Base-by-base conservation (phyloP, 2,113 vertebrate genomes). In the Boulengeromyrus knoepffleri region DNA sequence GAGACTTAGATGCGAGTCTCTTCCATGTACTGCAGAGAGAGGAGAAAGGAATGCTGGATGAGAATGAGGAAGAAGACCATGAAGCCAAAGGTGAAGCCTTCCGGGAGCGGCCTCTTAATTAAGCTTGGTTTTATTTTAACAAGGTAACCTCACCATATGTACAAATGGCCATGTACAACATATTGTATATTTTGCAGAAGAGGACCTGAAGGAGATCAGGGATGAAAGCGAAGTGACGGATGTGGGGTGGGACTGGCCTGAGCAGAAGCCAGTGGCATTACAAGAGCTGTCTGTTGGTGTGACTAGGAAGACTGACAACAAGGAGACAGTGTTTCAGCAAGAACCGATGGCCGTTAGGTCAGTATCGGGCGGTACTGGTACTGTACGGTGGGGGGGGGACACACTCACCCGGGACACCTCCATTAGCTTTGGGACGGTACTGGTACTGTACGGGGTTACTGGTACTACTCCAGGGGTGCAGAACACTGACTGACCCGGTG, bases 281-380 rank as follows among this genome's bases (percentile, higher is more conserved):
- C 88, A 85, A 39, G 93, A 93, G 13, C 93, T 93, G 83, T 88
- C 93, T 0, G 85, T 93, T 39, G 87, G 92, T 6, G 84, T 47
- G 93, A 96, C 21, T n/a, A n/a, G 56, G 56, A 13, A 70, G 93
- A 90, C 89, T 0, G 93, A 94, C 2, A 92, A 94, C 92, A 94
- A 93, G 90, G 94, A 95, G 89, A 95, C 95, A 0, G 92, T 88
- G 0, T 92, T 89, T 91, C 90, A 93, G 1, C 94, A 95, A 27
- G 93, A 95, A 56, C 89, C 92, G 1, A 93, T 94, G 91, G 94
- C 95, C 87, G 92, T 92, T 74, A 96, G 96, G 96, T 70, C n/a
- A 70, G 62, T 96, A 91, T 3, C 88, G 31, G 52, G 5, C 27
- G 0, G n/a, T 39, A 24, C 24, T 49, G 56, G 5, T 46, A 10